Base-by-base conservation (phyloP, 2,888 invertebrate genomes). In the Meteorus colon region DNA sequence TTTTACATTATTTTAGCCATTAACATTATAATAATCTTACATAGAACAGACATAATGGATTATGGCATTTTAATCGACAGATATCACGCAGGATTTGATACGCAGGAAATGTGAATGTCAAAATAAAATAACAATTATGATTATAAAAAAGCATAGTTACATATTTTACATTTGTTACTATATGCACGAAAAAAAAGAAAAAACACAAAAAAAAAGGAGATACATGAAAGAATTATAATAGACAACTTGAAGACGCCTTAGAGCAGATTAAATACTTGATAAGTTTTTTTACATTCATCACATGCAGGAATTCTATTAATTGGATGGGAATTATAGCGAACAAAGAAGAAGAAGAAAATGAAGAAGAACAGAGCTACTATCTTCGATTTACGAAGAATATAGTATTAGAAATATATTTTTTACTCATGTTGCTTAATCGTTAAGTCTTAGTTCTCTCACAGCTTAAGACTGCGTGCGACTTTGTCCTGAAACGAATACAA, bases 361-460 rank as follows among this genome's bases (percentile, higher is more conserved):
- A 72, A 55, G 37, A 66, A 79, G 14, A 70, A 73, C 8, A 24
- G 19, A 19, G 51, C 8, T 63, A 73, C 67, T 31, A 65, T 29
- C 67, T n/a, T 62, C 34, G 34, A 19, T 37, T 45, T 5, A 62
- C 72, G 27, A 75, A 71, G 67, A 71, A 72, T 41, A 71, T 77
- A 72, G 69, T 71, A 66, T 80, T 78, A 74, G 76, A 76, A 81
- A 45, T 80, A 81, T 80, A 82, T 82, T 82, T 86, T 87, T 86
- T 86, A 86, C 86, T 80, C 67, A 85, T 85, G 84, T 86, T 87
- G 83, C 82, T 86, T 87, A 86, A 84, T 86, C 81, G 81, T 85
- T 85, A 86, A 86, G 85, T 82, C 81, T 82, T 81, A 77, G 78
- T 80, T 80, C 75, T 79, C 78, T 80, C 76, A 73, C 76, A 65